Conservation (phyloP, 1,140 invertebrate species). For the Anastatus disparis region DNA sequence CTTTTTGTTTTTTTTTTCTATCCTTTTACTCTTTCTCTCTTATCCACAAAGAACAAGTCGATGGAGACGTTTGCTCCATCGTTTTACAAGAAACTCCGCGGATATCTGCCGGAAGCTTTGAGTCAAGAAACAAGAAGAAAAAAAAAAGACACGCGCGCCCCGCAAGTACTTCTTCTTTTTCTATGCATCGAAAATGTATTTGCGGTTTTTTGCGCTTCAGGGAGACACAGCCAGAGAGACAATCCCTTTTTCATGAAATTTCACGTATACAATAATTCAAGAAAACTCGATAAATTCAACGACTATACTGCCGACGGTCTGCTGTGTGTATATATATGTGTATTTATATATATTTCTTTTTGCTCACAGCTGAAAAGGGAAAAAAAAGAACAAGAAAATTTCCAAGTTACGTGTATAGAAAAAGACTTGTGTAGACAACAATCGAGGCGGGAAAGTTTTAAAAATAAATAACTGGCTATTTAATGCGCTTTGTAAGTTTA, state of each 20-base stretch:
- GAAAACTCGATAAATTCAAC: slow-evolving; percentile 32
- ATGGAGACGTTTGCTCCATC: slow-evolving; percentile 38
- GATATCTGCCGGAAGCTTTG: slow-evolving; percentile 43
- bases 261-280: slow-evolving; percentile 23
- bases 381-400: no score
- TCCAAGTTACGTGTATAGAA: background rate
- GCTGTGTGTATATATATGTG: background rate
- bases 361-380: background rate
- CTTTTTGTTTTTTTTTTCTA: no score
- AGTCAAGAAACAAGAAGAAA: slow-evolving; percentile 9
- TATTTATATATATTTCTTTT: background rate
- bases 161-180: background rate
- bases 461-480: slow-evolving; percentile 67
- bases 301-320: background rate
- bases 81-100: slow-evolving; percentile 21
- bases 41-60: background rate
- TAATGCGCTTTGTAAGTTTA: slow-evolving; percentile 48
- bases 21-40: background rate
- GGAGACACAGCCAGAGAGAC: slow-evolving; percentile 16
- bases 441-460: slow-evolving; percentile 53
- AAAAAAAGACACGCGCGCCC: background rate
- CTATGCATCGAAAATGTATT: background rate
- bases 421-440: background rate
- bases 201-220: background rate
- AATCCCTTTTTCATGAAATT: slow-evolving; percentile 29